A percentile compares a stretch with the other conserved stretches of the same genome.
Conservation (phyloP, 2,888 invertebrate species). For the Eupithecia abbreviata region DNA sequence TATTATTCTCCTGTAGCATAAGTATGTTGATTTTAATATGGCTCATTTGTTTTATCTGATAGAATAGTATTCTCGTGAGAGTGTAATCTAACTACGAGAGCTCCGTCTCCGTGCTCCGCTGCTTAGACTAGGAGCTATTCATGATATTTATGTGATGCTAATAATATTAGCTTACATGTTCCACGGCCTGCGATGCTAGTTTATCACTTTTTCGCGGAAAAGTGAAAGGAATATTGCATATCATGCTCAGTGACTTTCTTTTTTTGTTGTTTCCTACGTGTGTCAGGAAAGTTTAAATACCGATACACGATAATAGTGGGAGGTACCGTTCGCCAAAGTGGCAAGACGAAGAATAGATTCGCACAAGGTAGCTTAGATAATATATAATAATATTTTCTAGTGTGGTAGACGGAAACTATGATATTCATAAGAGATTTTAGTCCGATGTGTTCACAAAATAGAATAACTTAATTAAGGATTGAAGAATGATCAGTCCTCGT, state of each 20-base stretch:
- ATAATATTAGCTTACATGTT: slow-evolving; percentile 31
- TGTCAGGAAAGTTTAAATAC: not conserved
- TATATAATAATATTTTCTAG: not conserved
- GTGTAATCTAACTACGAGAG: not conserved
- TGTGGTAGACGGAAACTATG: not conserved
- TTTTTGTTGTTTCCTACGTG: not conserved
- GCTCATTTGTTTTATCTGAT: not conserved
- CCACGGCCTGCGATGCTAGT: not conserved
- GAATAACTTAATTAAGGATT: not conserved
- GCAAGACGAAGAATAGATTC: not conserved
- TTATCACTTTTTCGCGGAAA: slow-evolving; percentile 3
- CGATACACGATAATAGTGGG: too few species aligned
- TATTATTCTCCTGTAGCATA: not conserved
- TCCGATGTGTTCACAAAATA: not conserved
- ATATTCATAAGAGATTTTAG: not conserved
- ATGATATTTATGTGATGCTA: slow-evolving; percentile 40
- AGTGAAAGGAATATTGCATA: not conserved
- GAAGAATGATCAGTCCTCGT: not conserved
- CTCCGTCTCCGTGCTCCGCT: not conserved
- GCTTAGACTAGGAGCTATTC: slow-evolving; percentile 31
- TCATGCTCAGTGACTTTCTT: not conserved
- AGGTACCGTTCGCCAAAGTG: not conserved
- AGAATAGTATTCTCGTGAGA: not conserved
- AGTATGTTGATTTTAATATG: not conserved
- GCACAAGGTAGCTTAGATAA: not conserved